Base-by-base conservation (phyloP, 2,888 invertebrate genomes). In the Sphinx pinastri region DNA sequence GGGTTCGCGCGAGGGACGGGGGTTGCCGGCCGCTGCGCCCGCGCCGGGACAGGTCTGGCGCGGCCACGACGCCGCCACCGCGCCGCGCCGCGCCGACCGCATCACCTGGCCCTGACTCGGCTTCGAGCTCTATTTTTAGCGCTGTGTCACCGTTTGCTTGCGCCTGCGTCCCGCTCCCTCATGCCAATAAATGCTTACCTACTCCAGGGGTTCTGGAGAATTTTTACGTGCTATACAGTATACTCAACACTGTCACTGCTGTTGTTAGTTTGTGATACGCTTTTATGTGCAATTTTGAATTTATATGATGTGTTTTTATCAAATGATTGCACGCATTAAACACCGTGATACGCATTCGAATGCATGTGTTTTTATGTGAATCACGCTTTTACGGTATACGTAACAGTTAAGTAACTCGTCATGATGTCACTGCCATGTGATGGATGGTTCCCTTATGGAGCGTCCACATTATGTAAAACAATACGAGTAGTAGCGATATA, bases 361-460 rank as follows among this genome's bases (percentile, higher is more conserved):
- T 74, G 75, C 72, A 73, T 68, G 73, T 73, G 76, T 81, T 83
- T 88, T 83, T 75, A 90, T 89, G 88, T 86, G 75, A 73, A 82
- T 85, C 92, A 91, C 90, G 90, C 84, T 79, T n/a, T 84, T 76
- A 76, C 81, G 83, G 84, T 82, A 86, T 87, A 86, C 86, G 86
- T 90, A 89, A 90, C 91, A 88, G 89, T 90, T 63, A 89, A 85
- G 88, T 82, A 83, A 84, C 81, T 83, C 82, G 88, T 84, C 87
- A 85, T 91, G 92, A 92, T 92, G 91, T 92, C 92, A 92, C 89
- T 88, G 89, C 88, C 87, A 88, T 90, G 87, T 85, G 87, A 84
- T 87, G 88, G 86, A 80, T 82, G 82, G 82, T 86, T 86, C 86
- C 88, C 86, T 84, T 87, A 83, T 83, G 76, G 78, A 78, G 77